These are phyloP conservation scores for Limonius californicus DNA, from an alignment of 1,140 invertebrate species.

Conservation along the genomic window DNA sequence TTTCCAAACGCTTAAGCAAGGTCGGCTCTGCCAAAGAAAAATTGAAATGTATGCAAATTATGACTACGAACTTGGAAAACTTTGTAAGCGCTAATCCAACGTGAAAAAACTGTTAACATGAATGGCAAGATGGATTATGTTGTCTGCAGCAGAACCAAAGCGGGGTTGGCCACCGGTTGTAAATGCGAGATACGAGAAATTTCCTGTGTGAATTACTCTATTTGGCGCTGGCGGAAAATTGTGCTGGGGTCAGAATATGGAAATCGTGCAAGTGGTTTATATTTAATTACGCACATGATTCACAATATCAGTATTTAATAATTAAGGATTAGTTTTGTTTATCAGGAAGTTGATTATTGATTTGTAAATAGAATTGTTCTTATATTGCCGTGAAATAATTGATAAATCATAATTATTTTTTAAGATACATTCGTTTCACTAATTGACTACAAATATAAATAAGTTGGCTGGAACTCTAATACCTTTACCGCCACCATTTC, in stretches of 20 bases:
- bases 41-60: conserved; percentile 12
- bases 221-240: neutral
- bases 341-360: no score
- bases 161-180: neutral
- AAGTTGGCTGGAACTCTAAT: no score
- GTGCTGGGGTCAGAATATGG: neutral
- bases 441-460: no score
- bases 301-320: no score
- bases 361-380: no score
- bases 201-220: conserved; percentile 5
- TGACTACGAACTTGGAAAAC: conserved; percentile 2
- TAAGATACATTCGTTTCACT: no score
- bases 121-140: conserved; percentile 13
- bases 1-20: neutral
- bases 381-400: no score
- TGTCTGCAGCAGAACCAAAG: conserved; percentile 7
- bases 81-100: neutral
- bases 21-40: neutral
- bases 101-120: conserved; percentile 14
- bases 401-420: no score
- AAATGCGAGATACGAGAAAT: conserved; percentile 11
- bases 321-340: no score
- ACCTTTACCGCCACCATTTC: no score
- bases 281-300: no score
- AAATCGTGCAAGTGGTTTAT: no score